phyloP scores from a whole-genome alignment of 1,140 invertebrate genomes.

The Wasmannia auropunctata region DNA sequence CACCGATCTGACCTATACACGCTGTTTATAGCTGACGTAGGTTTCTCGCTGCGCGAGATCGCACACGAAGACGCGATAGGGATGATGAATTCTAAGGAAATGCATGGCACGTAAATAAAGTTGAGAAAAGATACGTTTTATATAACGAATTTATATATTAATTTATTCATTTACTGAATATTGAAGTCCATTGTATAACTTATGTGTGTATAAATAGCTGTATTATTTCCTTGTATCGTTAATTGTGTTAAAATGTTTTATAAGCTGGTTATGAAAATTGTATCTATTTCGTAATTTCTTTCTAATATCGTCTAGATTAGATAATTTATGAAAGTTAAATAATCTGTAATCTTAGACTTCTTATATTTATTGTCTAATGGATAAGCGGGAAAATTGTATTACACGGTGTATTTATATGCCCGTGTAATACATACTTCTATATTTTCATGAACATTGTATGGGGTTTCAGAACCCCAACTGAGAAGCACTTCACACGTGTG shows the following conservation, averaged over 20 bases:
- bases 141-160: neutral
- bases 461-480: constrained; percentile 51
- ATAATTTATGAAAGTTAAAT: neutral
- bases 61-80: neutral
- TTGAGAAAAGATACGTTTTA: neutral
- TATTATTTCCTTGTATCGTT: neutral
- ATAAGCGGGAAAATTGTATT: neutral
- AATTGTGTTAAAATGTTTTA: neutral
- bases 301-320: neutral
- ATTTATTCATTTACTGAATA: neutral
- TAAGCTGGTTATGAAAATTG: neutral
- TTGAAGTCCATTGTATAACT: neutral
- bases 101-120: neutral
- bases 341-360: neutral
- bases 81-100: constrained; percentile 17
- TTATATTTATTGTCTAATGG: neutral
- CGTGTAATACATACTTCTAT: neutral
- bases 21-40: constrained; percentile 10
- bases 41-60: constrained; percentile 12
- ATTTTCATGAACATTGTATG: constrained; percentile 33
- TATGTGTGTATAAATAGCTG: neutral
- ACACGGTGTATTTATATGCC: neutral
- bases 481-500: constrained; percentile 1
- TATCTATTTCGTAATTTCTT: neutral
- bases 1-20: constrained; percentile 42